Conservation (phyloP, 2,797 vertebrate genomes). For the Xiphorhynchus erythropygius region DNA sequence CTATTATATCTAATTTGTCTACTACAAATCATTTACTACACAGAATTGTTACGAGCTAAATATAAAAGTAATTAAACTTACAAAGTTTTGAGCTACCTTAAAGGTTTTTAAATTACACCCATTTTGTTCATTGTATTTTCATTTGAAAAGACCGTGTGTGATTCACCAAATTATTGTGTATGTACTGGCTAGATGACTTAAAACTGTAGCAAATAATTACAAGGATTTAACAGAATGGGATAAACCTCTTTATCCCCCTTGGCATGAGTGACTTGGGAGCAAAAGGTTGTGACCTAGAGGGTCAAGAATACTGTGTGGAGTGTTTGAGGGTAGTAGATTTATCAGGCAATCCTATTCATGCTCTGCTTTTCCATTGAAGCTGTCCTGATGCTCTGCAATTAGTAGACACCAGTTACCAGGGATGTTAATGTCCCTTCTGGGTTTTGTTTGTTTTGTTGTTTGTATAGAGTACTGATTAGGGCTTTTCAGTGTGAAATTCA, state of each 20-base stretch:
- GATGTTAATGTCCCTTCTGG: conserved; percentile 58
- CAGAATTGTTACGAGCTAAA: not conserved
- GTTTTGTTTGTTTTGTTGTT: conserved; percentile 70
- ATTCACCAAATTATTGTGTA: not conserved
- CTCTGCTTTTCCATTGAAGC: conserved; percentile 35
- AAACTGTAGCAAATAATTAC: conserved; percentile 58
- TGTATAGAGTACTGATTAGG: conserved; percentile 35
- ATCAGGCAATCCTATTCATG: conserved; percentile 56
- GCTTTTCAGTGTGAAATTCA: conserved; percentile 57
- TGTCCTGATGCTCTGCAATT: conserved; percentile 43
- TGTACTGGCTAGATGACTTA: conserved; percentile 37
- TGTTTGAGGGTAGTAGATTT: conserved; percentile 49
- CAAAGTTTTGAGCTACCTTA: not conserved
- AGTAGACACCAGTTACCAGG: conserved; percentile 54
- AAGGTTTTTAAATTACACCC: not conserved
- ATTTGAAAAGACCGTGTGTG: not conserved
- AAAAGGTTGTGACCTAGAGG: conserved; percentile 59
- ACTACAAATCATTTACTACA: not conserved
- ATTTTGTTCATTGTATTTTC: not conserved
- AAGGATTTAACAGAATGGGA: conserved; percentile 50
- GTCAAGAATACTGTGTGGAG: conserved; percentile 46
- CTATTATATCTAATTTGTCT: not conserved
- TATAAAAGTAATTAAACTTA: not conserved
- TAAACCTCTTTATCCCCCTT: conserved; percentile 40
- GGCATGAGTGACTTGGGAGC: conserved; percentile 47